Conservation (phyloP, 30 jellyfish, hydroid and myxozoan genomes). For the Hydractinia symbiolongicarpus region DNA sequence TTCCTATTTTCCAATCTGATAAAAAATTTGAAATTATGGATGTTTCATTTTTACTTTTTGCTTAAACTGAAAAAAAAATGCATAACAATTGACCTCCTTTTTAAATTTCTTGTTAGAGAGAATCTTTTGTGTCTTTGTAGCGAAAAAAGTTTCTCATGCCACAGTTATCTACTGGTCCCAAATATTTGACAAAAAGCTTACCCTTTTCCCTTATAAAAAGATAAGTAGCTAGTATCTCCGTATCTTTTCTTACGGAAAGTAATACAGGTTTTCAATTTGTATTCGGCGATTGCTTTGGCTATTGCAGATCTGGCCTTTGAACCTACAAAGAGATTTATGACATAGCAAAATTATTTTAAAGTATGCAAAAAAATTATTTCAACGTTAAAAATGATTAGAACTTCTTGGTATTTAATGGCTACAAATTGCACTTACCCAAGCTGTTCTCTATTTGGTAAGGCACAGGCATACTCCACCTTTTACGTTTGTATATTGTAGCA, state of each 20-base stretch:
- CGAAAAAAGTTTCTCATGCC: too few relatives aligned
- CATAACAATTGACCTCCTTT: too few relatives aligned
- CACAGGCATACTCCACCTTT: background rate
- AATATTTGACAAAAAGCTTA: background rate
- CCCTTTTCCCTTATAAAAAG: slow-evolving; percentile 10
- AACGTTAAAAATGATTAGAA: background rate
- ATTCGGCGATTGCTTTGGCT: background rate
- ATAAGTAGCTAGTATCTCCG: background rate
- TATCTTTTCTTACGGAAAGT: background rate
- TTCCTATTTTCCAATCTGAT: too few relatives aligned
- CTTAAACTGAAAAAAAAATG: too few relatives aligned
- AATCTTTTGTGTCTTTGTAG: too few relatives aligned
- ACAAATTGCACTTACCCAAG: background rate
- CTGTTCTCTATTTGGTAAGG: background rate
- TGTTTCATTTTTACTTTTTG: too few relatives aligned
- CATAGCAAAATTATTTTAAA: background rate
- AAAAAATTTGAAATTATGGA: too few relatives aligned
- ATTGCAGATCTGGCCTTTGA: background rate
- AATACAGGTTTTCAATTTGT: slow-evolving; percentile 11
- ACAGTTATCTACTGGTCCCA: too few relatives aligned
- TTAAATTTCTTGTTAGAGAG: too few relatives aligned
- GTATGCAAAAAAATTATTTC: background rate
- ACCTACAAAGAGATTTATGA: background rate
- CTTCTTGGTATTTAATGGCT: background rate
- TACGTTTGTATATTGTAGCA: background rate